Percentiles rank a stretch among this genome's conserved stretches.
These are phyloP conservation scores for Crypturellus tataupa DNA, from an alignment of 2,797 vertebrate species.

Conservation along the genomic window DNA sequence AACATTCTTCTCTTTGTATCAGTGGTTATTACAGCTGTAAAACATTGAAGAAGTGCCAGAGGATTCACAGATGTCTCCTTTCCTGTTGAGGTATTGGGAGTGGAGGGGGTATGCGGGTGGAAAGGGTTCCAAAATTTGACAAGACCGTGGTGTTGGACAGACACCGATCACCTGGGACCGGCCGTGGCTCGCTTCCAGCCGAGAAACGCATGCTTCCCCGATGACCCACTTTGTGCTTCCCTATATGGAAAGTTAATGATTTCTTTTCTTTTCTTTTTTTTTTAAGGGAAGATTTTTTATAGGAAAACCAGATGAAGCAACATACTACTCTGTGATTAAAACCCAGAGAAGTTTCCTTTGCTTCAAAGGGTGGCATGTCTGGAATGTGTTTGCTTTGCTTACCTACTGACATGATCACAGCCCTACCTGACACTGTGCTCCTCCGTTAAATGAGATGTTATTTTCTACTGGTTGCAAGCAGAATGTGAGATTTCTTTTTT, in stretches of 20 bases:
- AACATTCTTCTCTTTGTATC: slow-evolving; percentile 71
- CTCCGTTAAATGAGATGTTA: background rate
- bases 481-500: background rate
- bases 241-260: slow-evolving; percentile 48
- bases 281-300: background rate
- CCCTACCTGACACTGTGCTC: background rate
- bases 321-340: slow-evolving; percentile 47
- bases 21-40: slow-evolving; percentile 81
- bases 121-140: slow-evolving; percentile 9
- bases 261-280: background rate
- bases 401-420: slow-evolving; percentile 6
- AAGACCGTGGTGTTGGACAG: slow-evolving; percentile 29
- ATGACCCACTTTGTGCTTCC: slow-evolving; percentile 53
- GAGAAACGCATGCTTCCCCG: background rate
- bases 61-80: slow-evolving; percentile 79
- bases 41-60: slow-evolving; percentile 68
- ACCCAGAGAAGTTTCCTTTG: slow-evolving; percentile 19
- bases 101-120: background rate
- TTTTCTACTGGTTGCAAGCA: slow-evolving; percentile 2
- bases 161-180: slow-evolving; percentile 53
- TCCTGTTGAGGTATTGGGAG: slow-evolving; percentile 63
- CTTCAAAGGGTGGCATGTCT: slow-evolving; percentile 30
- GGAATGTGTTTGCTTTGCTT: slow-evolving; percentile 44
- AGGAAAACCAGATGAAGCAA: slow-evolving; percentile 62
- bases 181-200: slow-evolving; percentile 43